A percentile compares a stretch with the other conserved stretches of the same genome.
phyloP scores from a whole-genome alignment of 2,797 vertebrate species.

The Pangasius krempfi region DNA sequence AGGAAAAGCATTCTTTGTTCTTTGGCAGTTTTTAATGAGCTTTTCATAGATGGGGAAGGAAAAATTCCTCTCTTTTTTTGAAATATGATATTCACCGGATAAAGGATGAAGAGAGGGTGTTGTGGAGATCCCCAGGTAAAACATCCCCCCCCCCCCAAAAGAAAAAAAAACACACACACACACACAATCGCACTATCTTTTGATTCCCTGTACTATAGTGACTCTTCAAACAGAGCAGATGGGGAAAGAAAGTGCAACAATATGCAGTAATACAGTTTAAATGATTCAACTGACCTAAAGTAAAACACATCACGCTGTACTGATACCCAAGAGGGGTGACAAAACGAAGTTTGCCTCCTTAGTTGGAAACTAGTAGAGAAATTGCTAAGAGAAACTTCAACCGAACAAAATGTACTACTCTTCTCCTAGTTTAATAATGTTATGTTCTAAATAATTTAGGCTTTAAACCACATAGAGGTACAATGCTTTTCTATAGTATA shows the following conservation, averaged over 20 bases:
- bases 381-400: conserved; percentile 35
- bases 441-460: conserved; percentile 18
- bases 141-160: conserved; percentile 55
- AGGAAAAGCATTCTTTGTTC: conserved; percentile 98
- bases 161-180: background rate
- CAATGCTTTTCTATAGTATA: background rate
- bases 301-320: conserved; percentile 65
- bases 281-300: conserved; percentile 69
- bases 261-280: conserved; percentile 66
- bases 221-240: conserved; percentile 63
- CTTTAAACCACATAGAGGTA: background rate
- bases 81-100: conserved; percentile 88
- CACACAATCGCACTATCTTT: conserved; percentile 50
- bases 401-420: conserved; percentile 56
- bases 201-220: conserved; percentile 61
- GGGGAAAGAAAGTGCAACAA: conserved; percentile 61
- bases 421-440: conserved; percentile 39
- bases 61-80: conserved; percentile 89
- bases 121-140: conserved; percentile 63
- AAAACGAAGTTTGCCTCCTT: conserved; percentile 74
- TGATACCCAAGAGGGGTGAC: conserved; percentile 69
- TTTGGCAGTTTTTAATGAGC: conserved; percentile 94
- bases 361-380: conserved; percentile 61
- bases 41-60: conserved; percentile 97
- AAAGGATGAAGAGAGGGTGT: conserved; percentile 75